Evolutionary conservation across 1,140 invertebrate species (phyloP).

Genomic region (Heliothis virescens): DNA sequence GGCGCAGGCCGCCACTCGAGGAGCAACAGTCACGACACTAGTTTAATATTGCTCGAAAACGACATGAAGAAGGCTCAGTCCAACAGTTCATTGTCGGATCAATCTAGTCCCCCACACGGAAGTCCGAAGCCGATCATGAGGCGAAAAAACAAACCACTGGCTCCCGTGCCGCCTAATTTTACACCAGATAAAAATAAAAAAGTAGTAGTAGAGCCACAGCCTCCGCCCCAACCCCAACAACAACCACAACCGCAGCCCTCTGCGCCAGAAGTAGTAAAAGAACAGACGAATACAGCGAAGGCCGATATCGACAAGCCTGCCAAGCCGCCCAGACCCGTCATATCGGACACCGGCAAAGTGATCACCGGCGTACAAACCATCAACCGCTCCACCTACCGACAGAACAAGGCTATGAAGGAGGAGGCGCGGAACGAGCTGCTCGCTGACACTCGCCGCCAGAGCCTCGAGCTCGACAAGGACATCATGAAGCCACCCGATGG

Average conservation of each 20-base stretch:
- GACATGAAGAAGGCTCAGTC: slow-evolving; percentile 89
- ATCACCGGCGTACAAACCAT: slow-evolving; percentile 84
- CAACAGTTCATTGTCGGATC: slow-evolving; percentile 89
- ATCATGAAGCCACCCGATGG: slow-evolving; percentile 59
- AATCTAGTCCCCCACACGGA: slow-evolving; percentile 89
- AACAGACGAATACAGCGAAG: slow-evolving; percentile 60
- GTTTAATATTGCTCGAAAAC: slow-evolving; percentile 82
- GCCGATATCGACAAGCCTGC: slow-evolving; percentile 83
- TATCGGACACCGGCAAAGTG: slow-evolving; percentile 79
- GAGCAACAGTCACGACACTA: slow-evolving; percentile 86
- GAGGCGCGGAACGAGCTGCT: slow-evolving; percentile 80
- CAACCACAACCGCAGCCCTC: not conserved
- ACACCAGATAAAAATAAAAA: slow-evolving; percentile 80
- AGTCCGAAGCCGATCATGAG: slow-evolving; percentile 91
- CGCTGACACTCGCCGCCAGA: slow-evolving; percentile 78
- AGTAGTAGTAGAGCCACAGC: slow-evolving; percentile 63
- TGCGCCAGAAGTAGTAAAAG: slow-evolving; percentile 59
- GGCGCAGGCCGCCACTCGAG: slow-evolving; percentile 79
- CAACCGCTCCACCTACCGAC: slow-evolving; percentile 83
- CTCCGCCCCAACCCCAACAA: slow-evolving; percentile 5
- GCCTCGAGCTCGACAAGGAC: slow-evolving; percentile 82
- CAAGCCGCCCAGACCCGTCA: slow-evolving; percentile 87
- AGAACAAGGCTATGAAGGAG: slow-evolving; percentile 78
- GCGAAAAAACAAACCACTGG: slow-evolving; percentile 89
- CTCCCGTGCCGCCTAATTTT: slow-evolving; percentile 89